Conservation (phyloP, 2,113 vertebrate genomes). For the Candoia aspera region DNA sequence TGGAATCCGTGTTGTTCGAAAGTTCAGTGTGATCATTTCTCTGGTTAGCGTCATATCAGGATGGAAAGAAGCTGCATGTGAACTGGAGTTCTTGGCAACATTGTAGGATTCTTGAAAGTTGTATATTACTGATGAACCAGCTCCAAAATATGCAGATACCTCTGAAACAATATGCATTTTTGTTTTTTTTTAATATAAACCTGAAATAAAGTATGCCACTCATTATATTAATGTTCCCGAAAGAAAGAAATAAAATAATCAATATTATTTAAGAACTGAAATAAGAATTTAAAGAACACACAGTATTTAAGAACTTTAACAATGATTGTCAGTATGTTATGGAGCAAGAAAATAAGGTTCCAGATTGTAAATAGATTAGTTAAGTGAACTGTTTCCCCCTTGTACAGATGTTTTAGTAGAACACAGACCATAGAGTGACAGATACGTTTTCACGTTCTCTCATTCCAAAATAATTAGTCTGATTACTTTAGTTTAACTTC, state of each 20-base stretch:
- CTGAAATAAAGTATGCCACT: neutral
- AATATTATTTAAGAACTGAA: neutral
- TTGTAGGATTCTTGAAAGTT: conserved; percentile 88
- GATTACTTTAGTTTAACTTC: neutral
- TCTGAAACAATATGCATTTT: conserved; percentile 75
- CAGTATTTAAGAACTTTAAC: neutral
- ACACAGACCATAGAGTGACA: neutral
- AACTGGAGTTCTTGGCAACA: conserved; percentile 81
- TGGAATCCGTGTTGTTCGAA: conserved; percentile 83
- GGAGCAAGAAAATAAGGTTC: neutral
- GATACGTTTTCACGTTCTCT: neutral
- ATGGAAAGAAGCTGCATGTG: conserved; percentile 82
- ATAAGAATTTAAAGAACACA: neutral
- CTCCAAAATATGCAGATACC: conserved; percentile 86
- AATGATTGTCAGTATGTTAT: neutral
- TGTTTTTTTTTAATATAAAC: conserved; percentile 24
- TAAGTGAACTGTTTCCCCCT: neutral
- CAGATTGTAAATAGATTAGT: neutral
- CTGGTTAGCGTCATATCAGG: conserved; percentile 80
- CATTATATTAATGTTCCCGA: neutral
- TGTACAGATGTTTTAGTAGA: neutral
- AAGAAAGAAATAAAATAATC: conserved; percentile 4
- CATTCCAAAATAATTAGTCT: neutral
- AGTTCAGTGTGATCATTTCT: conserved; percentile 83
- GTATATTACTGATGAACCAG: conserved; percentile 83